Evolutionary conservation across 2,797 vertebrate genomes (phyloP).

Genomic region (Furcifer pardalis): DNA sequence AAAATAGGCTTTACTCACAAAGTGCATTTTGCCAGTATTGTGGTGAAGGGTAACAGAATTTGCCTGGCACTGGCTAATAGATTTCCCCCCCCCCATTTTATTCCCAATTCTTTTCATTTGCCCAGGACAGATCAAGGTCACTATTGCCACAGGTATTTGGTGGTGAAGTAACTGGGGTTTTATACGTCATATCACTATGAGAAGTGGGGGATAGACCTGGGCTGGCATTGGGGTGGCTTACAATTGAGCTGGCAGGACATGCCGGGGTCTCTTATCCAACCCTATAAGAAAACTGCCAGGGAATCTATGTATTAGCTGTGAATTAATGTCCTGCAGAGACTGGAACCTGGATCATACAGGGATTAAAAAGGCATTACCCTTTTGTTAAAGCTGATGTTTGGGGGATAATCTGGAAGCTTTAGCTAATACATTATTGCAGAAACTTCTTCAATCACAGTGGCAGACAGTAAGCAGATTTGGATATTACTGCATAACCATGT

Average conservation of each 20-base stretch:
- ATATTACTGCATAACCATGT: constrained; percentile 60
- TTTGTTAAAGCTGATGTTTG: constrained; percentile 78
- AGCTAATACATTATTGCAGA: constrained; percentile 77
- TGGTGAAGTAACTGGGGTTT: not conserved
- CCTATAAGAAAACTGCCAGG: constrained; percentile 55
- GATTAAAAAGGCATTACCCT: constrained; percentile 78
- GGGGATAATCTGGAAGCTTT: constrained; percentile 76
- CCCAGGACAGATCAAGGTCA: not conserved
- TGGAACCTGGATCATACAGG: constrained; percentile 67
- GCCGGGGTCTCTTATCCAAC: constrained; percentile 4
- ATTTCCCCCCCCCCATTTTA: not conserved
- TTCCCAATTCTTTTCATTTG: not conserved
- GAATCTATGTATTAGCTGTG: constrained; percentile 67
- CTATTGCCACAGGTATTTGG: not conserved
- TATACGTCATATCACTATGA: not conserved
- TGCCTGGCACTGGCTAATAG: not conserved
- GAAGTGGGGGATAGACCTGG: not conserved
- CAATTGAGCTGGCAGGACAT: not conserved
- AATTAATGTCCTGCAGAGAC: constrained; percentile 74
- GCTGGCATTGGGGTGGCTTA: not conserved
- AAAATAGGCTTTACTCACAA: no score
- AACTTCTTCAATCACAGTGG: constrained; percentile 72
- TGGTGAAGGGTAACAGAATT: no score
- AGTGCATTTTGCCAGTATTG: no score
- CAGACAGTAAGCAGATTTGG: constrained; percentile 76